phyloP scores from a whole-genome alignment of 2,113 vertebrate genomes.

The Neodontobutis hainanensis region DNA sequence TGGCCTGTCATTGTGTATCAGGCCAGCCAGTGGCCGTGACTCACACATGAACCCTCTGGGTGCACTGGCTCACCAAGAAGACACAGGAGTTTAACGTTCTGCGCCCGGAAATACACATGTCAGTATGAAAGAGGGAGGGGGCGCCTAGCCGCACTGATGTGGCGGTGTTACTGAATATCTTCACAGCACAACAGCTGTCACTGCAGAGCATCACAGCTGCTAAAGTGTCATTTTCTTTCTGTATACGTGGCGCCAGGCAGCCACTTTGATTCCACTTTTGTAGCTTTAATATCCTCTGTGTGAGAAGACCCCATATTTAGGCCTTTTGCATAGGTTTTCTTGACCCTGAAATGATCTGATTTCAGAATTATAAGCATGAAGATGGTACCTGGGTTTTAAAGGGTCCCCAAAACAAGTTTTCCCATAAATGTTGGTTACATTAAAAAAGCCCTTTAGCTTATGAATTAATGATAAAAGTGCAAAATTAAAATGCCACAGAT shows the following conservation, averaged over 20 bases:
- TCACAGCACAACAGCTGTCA: conserved; percentile 21
- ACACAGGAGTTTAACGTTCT: conserved; percentile 46
- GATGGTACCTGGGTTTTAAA: too few species aligned
- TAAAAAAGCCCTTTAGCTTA: neutral
- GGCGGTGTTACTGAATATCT: conserved; percentile 22
- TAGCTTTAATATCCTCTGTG: too few species aligned
- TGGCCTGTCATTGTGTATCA: conserved; percentile 64
- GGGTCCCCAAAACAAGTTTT: too few species aligned
- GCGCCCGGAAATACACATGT: conserved; percentile 35
- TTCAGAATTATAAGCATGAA: too few species aligned
- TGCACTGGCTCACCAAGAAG: conserved; percentile 38
- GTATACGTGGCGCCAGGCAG: neutral
- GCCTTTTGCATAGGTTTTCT: too few species aligned
- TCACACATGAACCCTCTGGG: conserved; percentile 57
- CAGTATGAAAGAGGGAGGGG: neutral
- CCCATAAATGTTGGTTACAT: too few species aligned
- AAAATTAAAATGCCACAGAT: conserved; percentile 33
- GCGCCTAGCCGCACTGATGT: conserved; percentile 4
- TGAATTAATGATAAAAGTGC: conserved; percentile 13
- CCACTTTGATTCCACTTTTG: neutral
- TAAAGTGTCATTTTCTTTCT: neutral
- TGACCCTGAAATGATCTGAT: neutral
- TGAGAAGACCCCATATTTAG: too few species aligned
- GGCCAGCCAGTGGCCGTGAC: conserved; percentile 59
- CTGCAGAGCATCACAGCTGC: conserved; percentile 3